Evolutionary conservation across 1,140 invertebrate species (phyloP).

Genomic region (Magallana ariakensis): DNA sequence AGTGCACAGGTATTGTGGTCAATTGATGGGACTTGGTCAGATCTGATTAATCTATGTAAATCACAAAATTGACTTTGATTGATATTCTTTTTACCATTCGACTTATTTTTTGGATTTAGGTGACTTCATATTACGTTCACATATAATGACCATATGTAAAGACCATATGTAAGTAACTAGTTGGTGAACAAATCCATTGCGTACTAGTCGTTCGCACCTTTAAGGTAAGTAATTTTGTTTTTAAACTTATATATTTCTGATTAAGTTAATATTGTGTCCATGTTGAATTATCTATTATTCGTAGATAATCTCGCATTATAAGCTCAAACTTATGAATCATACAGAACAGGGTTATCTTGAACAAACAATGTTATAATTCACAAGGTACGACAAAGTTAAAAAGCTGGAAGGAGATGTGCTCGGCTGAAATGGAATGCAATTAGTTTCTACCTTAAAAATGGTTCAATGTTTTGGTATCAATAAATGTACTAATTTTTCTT

Average conservation of each 20-base stretch:
- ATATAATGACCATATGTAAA: too few species aligned
- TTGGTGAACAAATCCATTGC: too few species aligned
- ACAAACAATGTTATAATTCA: constrained; percentile 23
- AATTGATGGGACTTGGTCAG: background rate
- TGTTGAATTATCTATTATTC: background rate
- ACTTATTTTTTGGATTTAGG: background rate
- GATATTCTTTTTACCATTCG: background rate
- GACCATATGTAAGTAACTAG: too few species aligned
- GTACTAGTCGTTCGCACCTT: too few species aligned
- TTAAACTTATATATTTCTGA: too few species aligned
- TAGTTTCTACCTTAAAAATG: too few species aligned
- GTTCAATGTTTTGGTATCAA: too few species aligned
- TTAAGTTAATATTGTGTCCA: too few species aligned
- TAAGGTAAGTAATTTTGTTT: too few species aligned
- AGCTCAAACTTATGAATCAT: background rate
- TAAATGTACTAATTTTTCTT: too few species aligned
- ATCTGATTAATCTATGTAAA: background rate
- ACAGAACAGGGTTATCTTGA: constrained; percentile 20
- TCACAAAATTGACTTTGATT: constrained; percentile 13
- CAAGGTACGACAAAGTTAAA: constrained; percentile 1
- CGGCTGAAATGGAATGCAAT: background rate
- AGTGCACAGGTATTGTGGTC: constrained; percentile 2
- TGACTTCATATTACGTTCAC: background rate
- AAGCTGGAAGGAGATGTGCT: background rate
- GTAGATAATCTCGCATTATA: background rate